Evolutionary conservation across 2,888 invertebrate species (phyloP), one percentile per base, ranked within the genome.

Genomic region (Synanthedon andrenaeformis): DNA sequence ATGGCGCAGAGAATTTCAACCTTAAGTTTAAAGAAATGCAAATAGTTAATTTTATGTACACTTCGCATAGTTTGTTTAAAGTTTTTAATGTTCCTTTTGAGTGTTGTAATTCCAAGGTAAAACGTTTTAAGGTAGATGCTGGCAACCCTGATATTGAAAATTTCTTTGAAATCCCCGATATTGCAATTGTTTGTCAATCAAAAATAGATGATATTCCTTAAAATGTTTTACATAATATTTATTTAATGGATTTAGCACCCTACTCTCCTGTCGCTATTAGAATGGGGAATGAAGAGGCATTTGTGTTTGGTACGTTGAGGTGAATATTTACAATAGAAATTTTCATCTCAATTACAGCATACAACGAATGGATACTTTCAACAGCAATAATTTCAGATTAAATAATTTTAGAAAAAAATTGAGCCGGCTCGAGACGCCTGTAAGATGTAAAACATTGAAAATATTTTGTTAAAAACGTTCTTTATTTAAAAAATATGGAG

Each of bases 261-360:
- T 80, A 73, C 70, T 82, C 73, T 84, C 76, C 82, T 84, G 64
- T 84, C 81, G 84, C 82, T 84, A 76, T 79, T 84, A 82, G 79
- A 82, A 71, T 80, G 80, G 74, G 70, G 70, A 79, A 80, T 81
- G 75, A 70, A 58, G 59, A 72, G 70, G 70, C 75, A 69, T 35
- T 10, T 35, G 61, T 75, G 67, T 66, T 66, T 35, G 35, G 10
- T 35, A 35, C 42, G 59, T 62, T 67, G 64, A 68, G 63, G 59
- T 62, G 66, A 61, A 45, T n/a, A 13, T 45, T 45, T 45, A 6
- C 10, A n/a, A 28, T n/a, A 42, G 49, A 58, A 57, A 62, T 69
- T 67, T 70, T 65, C 62, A 65, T 62, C 66, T 72, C 61, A 65
- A 65, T 57, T 51, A 3, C 13, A 54, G 65, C 62, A 67, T 65